These are phyloP conservation scores for Dromiciops gliroides DNA, from an alignment of 2,113 vertebrate genomes.

Conservation along the genomic window DNA sequence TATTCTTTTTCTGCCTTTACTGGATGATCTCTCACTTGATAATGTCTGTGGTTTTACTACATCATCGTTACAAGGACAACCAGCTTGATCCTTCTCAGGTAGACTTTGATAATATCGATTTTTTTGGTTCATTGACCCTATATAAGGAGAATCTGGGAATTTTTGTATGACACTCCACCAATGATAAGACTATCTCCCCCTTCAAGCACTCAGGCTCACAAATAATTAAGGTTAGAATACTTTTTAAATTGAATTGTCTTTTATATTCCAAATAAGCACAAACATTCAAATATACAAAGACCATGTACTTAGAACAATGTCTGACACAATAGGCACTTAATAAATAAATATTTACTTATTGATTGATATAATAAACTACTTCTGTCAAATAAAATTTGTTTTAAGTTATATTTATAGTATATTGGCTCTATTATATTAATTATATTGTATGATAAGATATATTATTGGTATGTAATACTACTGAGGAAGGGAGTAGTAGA, in stretches of 20 bases:
- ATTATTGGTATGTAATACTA: background rate
- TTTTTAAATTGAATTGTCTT: background rate
- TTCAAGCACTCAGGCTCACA: background rate
- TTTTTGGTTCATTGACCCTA: background rate
- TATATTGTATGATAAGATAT: too few relatives aligned
- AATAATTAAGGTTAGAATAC: background rate
- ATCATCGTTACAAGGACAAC: too few relatives aligned
- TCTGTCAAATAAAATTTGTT: background rate
- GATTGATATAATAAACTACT: background rate
- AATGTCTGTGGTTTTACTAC: too few relatives aligned
- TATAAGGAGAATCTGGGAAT: background rate
- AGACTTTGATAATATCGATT: background rate
- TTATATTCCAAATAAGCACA: background rate
- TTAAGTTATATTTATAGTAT: background rate
- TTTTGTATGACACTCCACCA: background rate
- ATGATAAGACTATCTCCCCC: background rate
- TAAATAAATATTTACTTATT: slow-evolving; percentile 55
- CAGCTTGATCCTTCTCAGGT: background rate
- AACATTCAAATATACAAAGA: background rate
- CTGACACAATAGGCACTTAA: background rate
- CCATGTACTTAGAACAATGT: background rate
- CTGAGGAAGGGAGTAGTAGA: background rate
- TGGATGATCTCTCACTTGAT: too few relatives aligned
- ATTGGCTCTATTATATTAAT: too few relatives aligned
- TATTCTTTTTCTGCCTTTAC: too few relatives aligned